Conservation (phyloP, 2,888 invertebrate genomes). For the Nesidiocoris tenuis region DNA sequence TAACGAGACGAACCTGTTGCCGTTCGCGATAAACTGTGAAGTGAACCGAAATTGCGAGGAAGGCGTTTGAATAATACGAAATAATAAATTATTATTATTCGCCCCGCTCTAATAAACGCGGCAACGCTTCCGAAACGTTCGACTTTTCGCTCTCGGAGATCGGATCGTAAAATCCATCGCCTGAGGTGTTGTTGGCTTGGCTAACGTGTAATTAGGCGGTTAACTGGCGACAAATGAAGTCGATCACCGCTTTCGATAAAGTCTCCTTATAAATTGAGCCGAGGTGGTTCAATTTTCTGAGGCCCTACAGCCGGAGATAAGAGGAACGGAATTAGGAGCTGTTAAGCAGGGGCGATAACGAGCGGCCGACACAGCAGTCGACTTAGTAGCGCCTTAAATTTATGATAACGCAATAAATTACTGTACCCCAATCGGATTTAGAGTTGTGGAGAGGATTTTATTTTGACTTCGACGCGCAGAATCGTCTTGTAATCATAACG, state of each 20-base stretch:
- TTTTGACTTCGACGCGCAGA: too few relatives aligned
- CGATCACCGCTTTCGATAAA: background rate
- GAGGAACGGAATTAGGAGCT: background rate
- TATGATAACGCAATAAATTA: background rate
- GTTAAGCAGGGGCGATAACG: background rate
- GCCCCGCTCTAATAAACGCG: background rate
- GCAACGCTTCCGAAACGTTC: conserved; percentile 3
- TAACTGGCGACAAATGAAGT: background rate
- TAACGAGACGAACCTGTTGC: conserved; percentile 23
- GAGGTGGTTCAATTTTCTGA: background rate
- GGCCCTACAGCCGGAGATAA: background rate
- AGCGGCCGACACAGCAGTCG: background rate
- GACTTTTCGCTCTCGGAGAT: background rate
- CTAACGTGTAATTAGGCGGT: background rate
- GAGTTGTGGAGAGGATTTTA: background rate
- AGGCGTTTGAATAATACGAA: background rate
- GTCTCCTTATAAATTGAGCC: background rate
- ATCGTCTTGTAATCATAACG: too few relatives aligned
- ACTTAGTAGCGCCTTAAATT: background rate
- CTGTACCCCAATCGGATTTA: background rate
- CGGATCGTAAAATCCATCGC: background rate
- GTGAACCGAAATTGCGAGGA: background rate
- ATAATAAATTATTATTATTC: background rate
- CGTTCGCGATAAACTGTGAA: background rate
- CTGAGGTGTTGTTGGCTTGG: background rate